Evolutionary conservation across 2,113 vertebrate genomes (phyloP), one percentile per base, ranked within the genome.

Genomic region (Salvelinus alpinus): DNA sequence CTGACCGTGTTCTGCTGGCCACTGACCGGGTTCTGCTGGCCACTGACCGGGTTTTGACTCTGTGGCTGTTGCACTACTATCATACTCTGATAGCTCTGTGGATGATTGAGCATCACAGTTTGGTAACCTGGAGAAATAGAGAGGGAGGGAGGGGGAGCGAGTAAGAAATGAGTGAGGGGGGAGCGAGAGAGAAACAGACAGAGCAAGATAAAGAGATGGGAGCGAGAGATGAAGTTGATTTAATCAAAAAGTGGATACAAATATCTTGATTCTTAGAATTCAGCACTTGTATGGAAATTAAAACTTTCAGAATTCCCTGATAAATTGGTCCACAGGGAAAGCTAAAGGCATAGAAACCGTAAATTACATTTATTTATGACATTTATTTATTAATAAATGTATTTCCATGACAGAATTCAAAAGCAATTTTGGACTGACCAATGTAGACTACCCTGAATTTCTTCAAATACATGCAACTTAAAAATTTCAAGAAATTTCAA

Each of bases 81-180:
- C 91, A 96, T 89, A 82, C 93, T 92, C 87, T 95, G 96, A 90
- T 95, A 96, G 90, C 91, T 95, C 92, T 95, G 95, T 80, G 94
- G 92, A 84, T 95, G 96, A 93, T 91, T 96, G 83, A 94, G 88
- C 88, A 96, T 91, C 91, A 96, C 93, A 60, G 88, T 84, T 90
- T 95, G 95, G 89, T 94, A 96, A 94, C 94, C 96, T 96, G 90
- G 71, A 93, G 38, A 27, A 48, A 79, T 94, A 76, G 51, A 65
- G 18, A 54, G 4, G 68, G 31, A 66, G 7, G 64, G 65, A 25
- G 1, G 22, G 29, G 95, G 31, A 34, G 1, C 31, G 31, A 31
- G 29, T 4, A 4, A 29, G 7, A 38, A 38, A 44, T 29, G 29
- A 29, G 29, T 94, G 95, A 79, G 94, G 95, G 80, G 95, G 90